These are phyloP conservation scores for Phalacrocorax pelagicus DNA, from an alignment of 2,113 vertebrate genomes.

Conservation along the genomic window DNA sequence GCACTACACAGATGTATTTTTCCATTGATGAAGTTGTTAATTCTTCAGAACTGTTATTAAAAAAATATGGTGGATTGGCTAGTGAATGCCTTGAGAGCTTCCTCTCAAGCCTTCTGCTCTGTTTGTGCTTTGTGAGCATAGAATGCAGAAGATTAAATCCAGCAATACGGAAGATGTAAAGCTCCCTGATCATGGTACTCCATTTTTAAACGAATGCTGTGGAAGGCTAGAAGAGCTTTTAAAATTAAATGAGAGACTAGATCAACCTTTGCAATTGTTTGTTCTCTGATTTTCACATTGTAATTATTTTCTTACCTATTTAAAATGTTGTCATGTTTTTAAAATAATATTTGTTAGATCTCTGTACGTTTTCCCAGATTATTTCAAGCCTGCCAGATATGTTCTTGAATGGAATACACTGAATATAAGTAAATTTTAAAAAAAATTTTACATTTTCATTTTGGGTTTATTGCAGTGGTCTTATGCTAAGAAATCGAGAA, in stretches of 20 bases:
- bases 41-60: not conserved
- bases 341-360: not conserved
- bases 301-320: not conserved
- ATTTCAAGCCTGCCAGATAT: not conserved
- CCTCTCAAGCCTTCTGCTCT: not conserved
- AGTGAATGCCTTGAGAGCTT: not conserved
- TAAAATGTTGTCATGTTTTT: not conserved
- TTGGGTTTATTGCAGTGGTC: conserved; percentile 71
- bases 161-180: not conserved
- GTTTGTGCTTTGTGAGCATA: not conserved
- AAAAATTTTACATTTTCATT: not conserved
- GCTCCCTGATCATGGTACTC: not conserved
- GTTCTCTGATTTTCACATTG: not conserved
- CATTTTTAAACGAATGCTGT: not conserved
- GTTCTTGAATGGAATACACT: not conserved
- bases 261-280: not conserved
- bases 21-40: not conserved
- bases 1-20: not conserved
- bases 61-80: not conserved
- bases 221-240: not conserved
- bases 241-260: not conserved
- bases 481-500: conserved; percentile 86
- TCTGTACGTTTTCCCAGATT: not conserved
- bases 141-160: not conserved
- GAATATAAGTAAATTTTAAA: not conserved